Evolutionary conservation across 2,888 invertebrate genomes (phyloP).

Genomic region (Sinodicranocentrus sp.): DNA sequence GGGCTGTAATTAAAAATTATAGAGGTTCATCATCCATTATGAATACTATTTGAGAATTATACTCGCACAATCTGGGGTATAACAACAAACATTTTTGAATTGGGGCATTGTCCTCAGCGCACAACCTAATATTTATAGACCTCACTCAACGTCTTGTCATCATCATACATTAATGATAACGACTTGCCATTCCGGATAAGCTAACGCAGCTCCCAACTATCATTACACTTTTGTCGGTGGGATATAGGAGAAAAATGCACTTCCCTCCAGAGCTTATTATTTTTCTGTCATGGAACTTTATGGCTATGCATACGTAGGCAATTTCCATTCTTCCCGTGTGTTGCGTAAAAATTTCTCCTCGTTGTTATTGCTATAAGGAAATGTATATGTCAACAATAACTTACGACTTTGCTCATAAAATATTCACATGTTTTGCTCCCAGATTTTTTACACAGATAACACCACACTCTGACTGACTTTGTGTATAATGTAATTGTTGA

Average conservation of each 20-base stretch:
- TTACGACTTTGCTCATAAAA: slow-evolving; percentile 33
- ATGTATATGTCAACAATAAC: slow-evolving; percentile 21
- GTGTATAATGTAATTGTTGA: not conserved
- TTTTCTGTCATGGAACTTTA: slow-evolving; percentile 31
- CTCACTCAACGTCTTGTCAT: not conserved
- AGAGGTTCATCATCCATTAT: not conserved
- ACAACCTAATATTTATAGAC: not conserved
- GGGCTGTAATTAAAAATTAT: slow-evolving; percentile 83
- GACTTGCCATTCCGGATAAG: slow-evolving; percentile 40
- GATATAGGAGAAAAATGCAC: not conserved
- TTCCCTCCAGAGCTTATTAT: too few relatives aligned
- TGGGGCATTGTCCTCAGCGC: slow-evolving; percentile 10
- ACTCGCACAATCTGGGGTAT: not conserved
- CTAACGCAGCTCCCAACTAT: not conserved
- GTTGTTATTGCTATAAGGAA: slow-evolving; percentile 15
- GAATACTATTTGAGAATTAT: not conserved
- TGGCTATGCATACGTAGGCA: not conserved
- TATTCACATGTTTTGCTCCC: slow-evolving; percentile 14
- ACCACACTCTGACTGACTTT: not conserved
- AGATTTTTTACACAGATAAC: slow-evolving; percentile 16
- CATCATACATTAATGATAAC: slow-evolving; percentile 41
- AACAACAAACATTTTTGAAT: slow-evolving; percentile 4
- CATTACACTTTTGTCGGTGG: slow-evolving; percentile 9
- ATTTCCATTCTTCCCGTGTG: too few relatives aligned
- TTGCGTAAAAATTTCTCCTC: too few relatives aligned